Base-by-base conservation (phyloP, 2,888 invertebrate genomes). In the Mythimna pallens region DNA sequence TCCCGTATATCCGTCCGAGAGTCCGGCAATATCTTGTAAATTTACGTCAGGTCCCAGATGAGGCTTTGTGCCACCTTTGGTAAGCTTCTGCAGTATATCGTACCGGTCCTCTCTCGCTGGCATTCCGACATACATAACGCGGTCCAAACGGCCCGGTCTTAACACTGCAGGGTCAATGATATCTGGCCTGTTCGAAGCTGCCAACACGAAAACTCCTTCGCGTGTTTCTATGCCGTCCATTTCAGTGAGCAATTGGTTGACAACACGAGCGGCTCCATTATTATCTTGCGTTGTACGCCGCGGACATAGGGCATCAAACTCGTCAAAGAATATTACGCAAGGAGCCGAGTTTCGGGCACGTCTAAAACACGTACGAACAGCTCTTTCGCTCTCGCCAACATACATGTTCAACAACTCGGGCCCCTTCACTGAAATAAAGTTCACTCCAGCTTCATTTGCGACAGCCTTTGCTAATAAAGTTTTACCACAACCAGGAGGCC, bases 381-480 rank as follows among this genome's bases (percentile, higher is more conserved):
- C 99, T 86, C 98, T 97, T 94, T 99, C 99, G 94, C 99, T 99
- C 95, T 99, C 99, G 75, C 99, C 99, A 25, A 99, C 99, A 94
- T 99, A 99, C 99, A 99, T 99, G 91, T 99, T 99, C 73, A 99
- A 96, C 69, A 99, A 94, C 94, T 99, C 99, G 0, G 99, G 99
- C 22, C 99, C 99, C 95, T 99, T 99, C 1, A 99, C 99, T 10
- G 99, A 99, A 87, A 99, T 99, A 88, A 99, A 99, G 95, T 99
- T 99, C 57, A 99, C 98, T 50, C 99, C 99, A 55, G 99, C 99
- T 95, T 99, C 99, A 95, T 99, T 99, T 0, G 99, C 99, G 55
- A 99, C 98, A 36, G 99, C 99, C 96, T 99, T 99, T 2, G 99
- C 99, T 67, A 99, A 94, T 43, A 99, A 96, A 0, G 99, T 99